Evolutionary conservation across 2,797 vertebrate species (phyloP).

Genomic region (Gymnothorax javanicus): DNA sequence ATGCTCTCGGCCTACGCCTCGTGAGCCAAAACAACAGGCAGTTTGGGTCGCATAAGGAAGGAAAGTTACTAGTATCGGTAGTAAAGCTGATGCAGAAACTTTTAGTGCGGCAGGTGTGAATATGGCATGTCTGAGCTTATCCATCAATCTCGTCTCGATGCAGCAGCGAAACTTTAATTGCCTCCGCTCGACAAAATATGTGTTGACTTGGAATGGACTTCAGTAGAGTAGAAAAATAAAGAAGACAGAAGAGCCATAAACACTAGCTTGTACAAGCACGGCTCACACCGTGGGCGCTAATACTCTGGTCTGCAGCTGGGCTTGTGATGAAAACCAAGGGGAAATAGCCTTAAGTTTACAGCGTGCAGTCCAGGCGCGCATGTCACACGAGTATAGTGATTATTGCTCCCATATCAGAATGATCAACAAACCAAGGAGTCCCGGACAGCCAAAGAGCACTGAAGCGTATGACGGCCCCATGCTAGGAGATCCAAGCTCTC

Average conservation of each 20-base stretch:
- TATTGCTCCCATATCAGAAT: not conserved
- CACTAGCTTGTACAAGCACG: not conserved
- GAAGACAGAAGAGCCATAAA: not conserved
- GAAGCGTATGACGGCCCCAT: not conserved
- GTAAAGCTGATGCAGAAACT: not conserved
- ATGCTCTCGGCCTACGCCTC: no score
- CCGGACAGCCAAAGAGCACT: not conserved
- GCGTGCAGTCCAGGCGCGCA: not conserved
- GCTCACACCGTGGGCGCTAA: not conserved
- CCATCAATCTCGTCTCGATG: not conserved
- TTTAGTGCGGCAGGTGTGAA: not conserved
- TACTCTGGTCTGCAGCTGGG: not conserved
- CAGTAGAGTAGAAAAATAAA: slow-evolving; percentile 4
- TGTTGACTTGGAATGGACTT: not conserved
- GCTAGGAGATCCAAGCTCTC: not conserved
- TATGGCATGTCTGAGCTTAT: not conserved
- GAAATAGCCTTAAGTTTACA: not conserved
- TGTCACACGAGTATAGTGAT: not conserved
- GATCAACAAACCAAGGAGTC: not conserved
- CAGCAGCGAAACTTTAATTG: not conserved
- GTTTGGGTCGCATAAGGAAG: not conserved
- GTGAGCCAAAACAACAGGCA: not conserved
- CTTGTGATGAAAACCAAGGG: not conserved
- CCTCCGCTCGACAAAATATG: not conserved
- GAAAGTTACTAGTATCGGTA: not conserved